These are phyloP conservation scores for Saccopteryx leptura DNA, from an alignment of 2,113 vertebrate species.

Conservation along the genomic window DNA sequence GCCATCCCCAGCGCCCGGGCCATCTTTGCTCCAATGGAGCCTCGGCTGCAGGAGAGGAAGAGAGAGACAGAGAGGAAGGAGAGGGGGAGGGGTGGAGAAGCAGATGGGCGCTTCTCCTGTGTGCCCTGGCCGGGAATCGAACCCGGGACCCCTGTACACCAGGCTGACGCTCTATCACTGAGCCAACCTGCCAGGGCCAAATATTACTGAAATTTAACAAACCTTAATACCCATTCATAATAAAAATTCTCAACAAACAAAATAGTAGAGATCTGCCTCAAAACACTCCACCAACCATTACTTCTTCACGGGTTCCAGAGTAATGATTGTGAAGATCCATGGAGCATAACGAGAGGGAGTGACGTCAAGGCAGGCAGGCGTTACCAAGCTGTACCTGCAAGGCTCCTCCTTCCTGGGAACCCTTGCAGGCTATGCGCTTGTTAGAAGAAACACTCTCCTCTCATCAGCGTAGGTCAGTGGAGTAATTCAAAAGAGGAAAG, in stretches of 20 bases:
- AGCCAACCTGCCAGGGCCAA: too few relatives aligned
- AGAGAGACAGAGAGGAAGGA: too few relatives aligned
- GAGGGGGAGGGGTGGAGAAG: too few relatives aligned
- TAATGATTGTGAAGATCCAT: fast-evolving
- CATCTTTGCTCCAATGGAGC: too few relatives aligned
- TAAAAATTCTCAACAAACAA: not conserved
- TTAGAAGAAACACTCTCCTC: too few relatives aligned
- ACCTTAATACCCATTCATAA: not conserved
- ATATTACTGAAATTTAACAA: not conserved
- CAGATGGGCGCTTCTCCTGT: too few relatives aligned
- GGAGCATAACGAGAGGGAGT: not conserved
- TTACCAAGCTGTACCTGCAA: not conserved
- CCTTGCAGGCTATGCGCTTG: fast-evolving
- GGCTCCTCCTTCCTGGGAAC: fast-evolving
- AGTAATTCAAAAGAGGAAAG: not conserved
- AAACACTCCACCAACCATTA: not conserved
- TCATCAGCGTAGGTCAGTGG: fast-evolving
- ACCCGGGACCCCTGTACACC: too few relatives aligned
- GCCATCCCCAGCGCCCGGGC: too few relatives aligned
- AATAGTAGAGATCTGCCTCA: not conserved
- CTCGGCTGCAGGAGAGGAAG: too few relatives aligned
- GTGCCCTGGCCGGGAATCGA: too few relatives aligned
- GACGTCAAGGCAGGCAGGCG: not conserved
- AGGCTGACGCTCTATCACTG: too few relatives aligned
- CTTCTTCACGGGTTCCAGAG: not conserved